phyloP scores from a whole-genome alignment of 2,888 invertebrate species.

The Tolmerus cingulatus region DNA sequence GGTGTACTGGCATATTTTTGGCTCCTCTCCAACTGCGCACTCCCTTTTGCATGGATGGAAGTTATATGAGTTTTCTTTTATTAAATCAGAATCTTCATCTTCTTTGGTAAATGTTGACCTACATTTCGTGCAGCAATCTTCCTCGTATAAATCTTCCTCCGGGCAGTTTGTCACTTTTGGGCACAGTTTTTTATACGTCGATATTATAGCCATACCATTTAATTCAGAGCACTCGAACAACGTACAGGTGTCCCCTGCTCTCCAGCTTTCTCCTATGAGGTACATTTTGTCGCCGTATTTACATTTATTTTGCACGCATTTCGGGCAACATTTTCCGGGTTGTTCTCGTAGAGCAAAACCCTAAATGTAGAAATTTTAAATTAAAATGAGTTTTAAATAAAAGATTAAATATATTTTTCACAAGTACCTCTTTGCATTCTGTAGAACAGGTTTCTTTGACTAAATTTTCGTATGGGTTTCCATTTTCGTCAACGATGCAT shows the following conservation, averaged over 20 bases:
- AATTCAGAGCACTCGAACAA: conserved; percentile 56
- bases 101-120: conserved; percentile 1
- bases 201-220: conserved; percentile 56
- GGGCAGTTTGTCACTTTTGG: conserved; percentile 57
- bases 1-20: conserved; percentile 71
- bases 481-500: conserved; percentile 55
- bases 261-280: conserved; percentile 60
- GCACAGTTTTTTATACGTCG: conserved; percentile 58
- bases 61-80: conserved; percentile 53
- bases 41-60: conserved; percentile 69
- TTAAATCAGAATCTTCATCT: conserved; percentile 44
- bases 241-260: conserved; percentile 56
- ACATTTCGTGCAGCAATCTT: conserved; percentile 59
- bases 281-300: conserved; percentile 56
- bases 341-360: conserved; percentile 57
- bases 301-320: conserved; percentile 60
- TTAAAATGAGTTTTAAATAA: not conserved
- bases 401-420: not conserved
- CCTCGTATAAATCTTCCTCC: conserved; percentile 53
- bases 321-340: conserved; percentile 59
- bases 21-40: conserved; percentile 65
- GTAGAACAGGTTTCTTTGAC: conserved; percentile 56
- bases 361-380: conserved; percentile 51
- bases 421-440: conserved; percentile 58
- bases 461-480: conserved; percentile 50